These are phyloP conservation scores for Cylloceria caligata DNA, from an alignment of 2,888 invertebrate genomes.

Conservation along the genomic window DNA sequence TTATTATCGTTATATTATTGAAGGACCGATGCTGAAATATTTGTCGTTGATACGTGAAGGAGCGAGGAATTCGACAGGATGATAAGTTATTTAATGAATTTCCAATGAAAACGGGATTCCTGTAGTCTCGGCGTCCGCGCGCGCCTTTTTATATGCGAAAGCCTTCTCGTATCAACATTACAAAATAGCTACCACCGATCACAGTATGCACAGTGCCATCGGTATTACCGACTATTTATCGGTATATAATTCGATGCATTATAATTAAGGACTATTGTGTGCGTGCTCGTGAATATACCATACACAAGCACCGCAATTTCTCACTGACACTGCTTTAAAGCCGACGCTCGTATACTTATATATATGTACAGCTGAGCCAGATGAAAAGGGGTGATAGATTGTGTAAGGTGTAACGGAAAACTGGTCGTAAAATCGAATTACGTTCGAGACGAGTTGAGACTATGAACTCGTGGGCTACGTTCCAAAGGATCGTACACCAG, in stretches of 20 bases:
- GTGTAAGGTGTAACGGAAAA: slow-evolving; percentile 57
- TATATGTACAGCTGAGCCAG: not conserved
- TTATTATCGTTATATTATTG: slow-evolving; percentile 26
- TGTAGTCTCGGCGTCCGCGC: not conserved
- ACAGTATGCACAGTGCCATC: not conserved
- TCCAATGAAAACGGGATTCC: slow-evolving; percentile 49
- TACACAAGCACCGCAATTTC: not conserved
- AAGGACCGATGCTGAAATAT: not conserved
- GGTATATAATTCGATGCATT: slow-evolving; percentile 63
- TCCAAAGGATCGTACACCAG: slow-evolving; percentile 55
- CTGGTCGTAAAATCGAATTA: slow-evolving; percentile 68
- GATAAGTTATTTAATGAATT: slow-evolving; percentile 50
- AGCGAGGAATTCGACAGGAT: slow-evolving; percentile 5
- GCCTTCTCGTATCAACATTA: slow-evolving; percentile 8
- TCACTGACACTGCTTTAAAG: slow-evolving; percentile 1
- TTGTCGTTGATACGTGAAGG: slow-evolving; percentile 26
- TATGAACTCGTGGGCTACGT: slow-evolving; percentile 63
- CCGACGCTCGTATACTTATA: not conserved
- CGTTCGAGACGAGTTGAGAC: slow-evolving; percentile 58
- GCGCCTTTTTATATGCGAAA: not conserved
- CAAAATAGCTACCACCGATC: slow-evolving; percentile 38
- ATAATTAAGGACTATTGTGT: slow-evolving; percentile 64
- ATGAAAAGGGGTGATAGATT: slow-evolving; percentile 54
- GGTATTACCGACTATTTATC: slow-evolving; percentile 56
- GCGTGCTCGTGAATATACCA: slow-evolving; percentile 1